Evolutionary conservation across 2,113 vertebrate genomes (phyloP).

Genomic region (Sisor rabdophorus): DNA sequence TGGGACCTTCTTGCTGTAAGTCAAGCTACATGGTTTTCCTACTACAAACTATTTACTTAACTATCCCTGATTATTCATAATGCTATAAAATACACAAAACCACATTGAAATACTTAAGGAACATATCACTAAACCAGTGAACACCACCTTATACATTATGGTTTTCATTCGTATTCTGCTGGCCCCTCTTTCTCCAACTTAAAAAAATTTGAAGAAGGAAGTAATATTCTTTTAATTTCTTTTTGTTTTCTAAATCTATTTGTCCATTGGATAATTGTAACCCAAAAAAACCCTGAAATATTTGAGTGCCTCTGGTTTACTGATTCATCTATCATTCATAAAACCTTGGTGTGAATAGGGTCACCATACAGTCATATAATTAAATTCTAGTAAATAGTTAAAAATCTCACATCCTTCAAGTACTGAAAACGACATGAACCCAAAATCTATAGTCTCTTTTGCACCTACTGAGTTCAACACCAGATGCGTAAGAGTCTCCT

Average conservation of each 20-base stretch:
- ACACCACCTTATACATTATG: too few species aligned
- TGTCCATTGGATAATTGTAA: background rate
- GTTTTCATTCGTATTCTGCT: too few species aligned
- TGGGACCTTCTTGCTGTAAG: too few species aligned
- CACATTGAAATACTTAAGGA: too few species aligned
- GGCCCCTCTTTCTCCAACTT: too few species aligned
- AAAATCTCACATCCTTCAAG: background rate
- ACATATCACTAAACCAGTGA: too few species aligned
- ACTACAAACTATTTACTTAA: too few species aligned
- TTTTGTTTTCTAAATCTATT: background rate
- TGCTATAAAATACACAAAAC: too few species aligned
- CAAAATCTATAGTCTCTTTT: conserved; percentile 8
- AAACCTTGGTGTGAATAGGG: background rate
- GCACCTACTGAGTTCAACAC: background rate
- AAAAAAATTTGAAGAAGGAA: too few species aligned
- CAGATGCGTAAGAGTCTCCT: conserved; percentile 28
- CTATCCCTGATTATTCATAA: too few species aligned
- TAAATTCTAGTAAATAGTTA: background rate
- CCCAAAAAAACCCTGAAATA: background rate
- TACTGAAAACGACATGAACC: background rate
- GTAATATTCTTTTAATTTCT: background rate
- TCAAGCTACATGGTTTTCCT: too few species aligned
- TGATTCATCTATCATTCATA: background rate
- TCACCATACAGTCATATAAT: background rate
- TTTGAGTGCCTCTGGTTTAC: background rate